phyloP scores from a whole-genome alignment of 1,140 invertebrate species.

The Drosophila obscura region DNA sequence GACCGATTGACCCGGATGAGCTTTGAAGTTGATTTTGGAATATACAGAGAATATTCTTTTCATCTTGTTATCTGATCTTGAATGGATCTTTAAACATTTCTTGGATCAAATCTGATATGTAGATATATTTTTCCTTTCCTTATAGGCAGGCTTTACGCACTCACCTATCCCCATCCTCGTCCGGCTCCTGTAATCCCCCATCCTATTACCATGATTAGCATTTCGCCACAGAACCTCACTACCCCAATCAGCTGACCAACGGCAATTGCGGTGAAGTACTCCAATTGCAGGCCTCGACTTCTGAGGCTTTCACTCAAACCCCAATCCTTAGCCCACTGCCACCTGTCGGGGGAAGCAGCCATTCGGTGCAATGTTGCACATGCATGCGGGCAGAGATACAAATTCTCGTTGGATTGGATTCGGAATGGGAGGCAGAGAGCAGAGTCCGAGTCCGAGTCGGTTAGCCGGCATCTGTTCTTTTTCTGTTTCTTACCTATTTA shows the following conservation, averaged over 20 bases:
- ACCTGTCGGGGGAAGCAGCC: neutral
- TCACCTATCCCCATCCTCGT: too few relatives aligned
- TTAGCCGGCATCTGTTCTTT: slow-evolving; percentile 47
- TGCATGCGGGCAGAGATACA: slow-evolving; percentile 34
- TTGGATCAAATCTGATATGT: too few relatives aligned
- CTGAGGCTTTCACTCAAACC: slow-evolving; percentile 29
- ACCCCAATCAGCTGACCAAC: slow-evolving; percentile 30
- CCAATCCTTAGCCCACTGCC: slow-evolving; percentile 2
- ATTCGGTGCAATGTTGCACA: slow-evolving; percentile 16
- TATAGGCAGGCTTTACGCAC: too few relatives aligned
- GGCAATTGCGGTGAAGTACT: slow-evolving; percentile 29
- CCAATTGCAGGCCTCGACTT: slow-evolving; percentile 1
- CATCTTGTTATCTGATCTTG: too few relatives aligned
- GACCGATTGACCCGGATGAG: too few relatives aligned
- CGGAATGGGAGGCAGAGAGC: neutral
- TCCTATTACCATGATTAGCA: slow-evolving; percentile 36
- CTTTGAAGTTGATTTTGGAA: too few relatives aligned
- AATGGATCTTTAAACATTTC: too few relatives aligned
- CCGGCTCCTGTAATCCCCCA: neutral
- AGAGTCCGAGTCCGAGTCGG: slow-evolving; percentile 19
- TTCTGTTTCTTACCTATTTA: slow-evolving; percentile 57
- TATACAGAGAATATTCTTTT: too few relatives aligned
- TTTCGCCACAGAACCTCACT: slow-evolving; percentile 31
- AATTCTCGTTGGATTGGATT: slow-evolving; percentile 6
- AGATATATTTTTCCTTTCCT: too few relatives aligned